Percentiles rank a stretch among this genome's conserved stretches.
Conservation (phyloP, 2,797 vertebrate genomes). For the Simalia tracyae region DNA sequence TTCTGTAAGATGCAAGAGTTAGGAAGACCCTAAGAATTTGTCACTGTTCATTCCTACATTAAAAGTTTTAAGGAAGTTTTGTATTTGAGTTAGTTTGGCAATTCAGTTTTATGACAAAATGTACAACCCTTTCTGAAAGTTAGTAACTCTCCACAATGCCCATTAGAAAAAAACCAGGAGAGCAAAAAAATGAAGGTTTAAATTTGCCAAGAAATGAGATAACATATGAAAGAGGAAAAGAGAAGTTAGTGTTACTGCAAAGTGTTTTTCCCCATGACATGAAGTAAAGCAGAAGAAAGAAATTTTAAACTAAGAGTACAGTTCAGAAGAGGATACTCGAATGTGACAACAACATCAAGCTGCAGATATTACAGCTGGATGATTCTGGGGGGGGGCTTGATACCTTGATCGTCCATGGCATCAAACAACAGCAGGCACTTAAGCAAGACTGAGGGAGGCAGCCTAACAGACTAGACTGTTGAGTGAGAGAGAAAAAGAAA, state of each 20-base stretch:
- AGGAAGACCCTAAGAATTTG: not conserved
- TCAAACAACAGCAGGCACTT: conserved; percentile 84
- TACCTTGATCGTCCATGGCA: conserved; percentile 83
- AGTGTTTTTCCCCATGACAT: not conserved
- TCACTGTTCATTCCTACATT: not conserved
- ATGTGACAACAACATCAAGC: conserved; percentile 58
- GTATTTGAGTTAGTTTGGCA: not conserved
- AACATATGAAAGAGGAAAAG: not conserved
- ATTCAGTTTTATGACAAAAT: not conserved
- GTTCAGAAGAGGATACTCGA: conserved; percentile 8
- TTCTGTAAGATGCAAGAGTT: not conserved
- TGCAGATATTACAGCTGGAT: conserved; percentile 51
- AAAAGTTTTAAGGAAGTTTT: not conserved
- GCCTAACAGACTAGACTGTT: conserved; percentile 79
- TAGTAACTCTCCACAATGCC: accelerated
- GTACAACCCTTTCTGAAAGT: conserved; percentile 39
- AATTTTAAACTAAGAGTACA: conserved; percentile 7
- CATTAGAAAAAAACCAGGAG: conserved; percentile 13
- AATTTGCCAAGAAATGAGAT: not conserved
- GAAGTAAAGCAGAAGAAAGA: conserved; percentile 17
- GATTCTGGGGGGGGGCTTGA: conserved; percentile 51
- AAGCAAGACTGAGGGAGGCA: conserved; percentile 80
- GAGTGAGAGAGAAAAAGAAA: conserved; percentile 65
- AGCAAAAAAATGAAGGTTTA: not conserved
- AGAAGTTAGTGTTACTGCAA: not conserved